Percentiles rank a stretch among this genome's conserved stretches.
These are phyloP conservation scores for Clistopyga incitator DNA, from an alignment of 2,888 invertebrate genomes.

Conservation along the genomic window DNA sequence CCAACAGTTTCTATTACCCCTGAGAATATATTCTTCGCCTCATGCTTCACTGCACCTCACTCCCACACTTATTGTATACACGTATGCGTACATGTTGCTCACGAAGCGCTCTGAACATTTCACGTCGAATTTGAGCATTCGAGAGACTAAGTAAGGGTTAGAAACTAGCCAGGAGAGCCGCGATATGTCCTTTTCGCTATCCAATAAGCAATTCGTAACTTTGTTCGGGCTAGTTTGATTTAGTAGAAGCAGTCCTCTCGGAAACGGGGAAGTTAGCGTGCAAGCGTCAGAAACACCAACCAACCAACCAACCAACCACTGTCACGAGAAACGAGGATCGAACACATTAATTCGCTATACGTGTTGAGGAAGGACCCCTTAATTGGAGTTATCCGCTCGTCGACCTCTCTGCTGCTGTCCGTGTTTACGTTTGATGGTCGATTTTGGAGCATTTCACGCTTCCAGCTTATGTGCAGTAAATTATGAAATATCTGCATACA, in stretches of 20 bases:
- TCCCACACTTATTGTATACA: constrained; percentile 7
- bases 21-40: constrained; percentile 15
- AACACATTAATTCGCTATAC: constrained; percentile 61
- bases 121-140: constrained; percentile 36
- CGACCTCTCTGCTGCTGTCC: constrained; percentile 45
- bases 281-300: constrained; percentile 10
- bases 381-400: constrained; percentile 57
- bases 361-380: constrained; percentile 49
- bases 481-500: neutral
- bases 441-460: constrained; percentile 35
- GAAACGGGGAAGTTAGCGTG: constrained; percentile 45
- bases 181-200: constrained; percentile 58
- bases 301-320: constrained; percentile 29
- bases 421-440: constrained; percentile 39
- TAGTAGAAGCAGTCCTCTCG: constrained; percentile 66
- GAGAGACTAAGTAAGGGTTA: constrained; percentile 35
- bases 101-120: neutral
- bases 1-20: constrained; percentile 25
- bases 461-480: neutral
- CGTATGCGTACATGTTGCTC: neutral
- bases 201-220: constrained; percentile 74
- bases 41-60: constrained; percentile 12
- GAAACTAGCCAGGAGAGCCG: constrained; percentile 27
- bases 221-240: constrained; percentile 75
- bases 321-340: constrained; percentile 49